Percentiles rank a stretch among this genome's conserved stretches.
Conservation (phyloP, 2,888 invertebrate genomes). For the Zygothrica quintamaculata region DNA sequence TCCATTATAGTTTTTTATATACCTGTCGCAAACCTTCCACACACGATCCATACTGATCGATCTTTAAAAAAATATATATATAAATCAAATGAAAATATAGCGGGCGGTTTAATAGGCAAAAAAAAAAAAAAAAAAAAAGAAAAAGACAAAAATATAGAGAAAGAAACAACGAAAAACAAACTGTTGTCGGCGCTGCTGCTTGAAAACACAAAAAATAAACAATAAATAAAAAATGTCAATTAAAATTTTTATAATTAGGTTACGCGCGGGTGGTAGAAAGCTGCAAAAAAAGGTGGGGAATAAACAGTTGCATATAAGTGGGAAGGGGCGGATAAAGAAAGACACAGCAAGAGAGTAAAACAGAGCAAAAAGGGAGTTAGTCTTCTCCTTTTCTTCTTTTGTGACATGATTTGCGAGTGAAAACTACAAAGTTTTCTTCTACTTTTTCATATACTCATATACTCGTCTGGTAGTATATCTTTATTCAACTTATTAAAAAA, state of each 20-base stretch:
- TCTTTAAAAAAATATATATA: slow-evolving; percentile 11
- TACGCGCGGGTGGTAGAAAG: slow-evolving; percentile 69
- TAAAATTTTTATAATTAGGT: slow-evolving; percentile 71
- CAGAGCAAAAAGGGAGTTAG: background rate
- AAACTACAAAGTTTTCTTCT: slow-evolving; percentile 23
- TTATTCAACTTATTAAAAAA: background rate
- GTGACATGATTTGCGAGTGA: slow-evolving; percentile 30
- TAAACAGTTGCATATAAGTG: background rate
- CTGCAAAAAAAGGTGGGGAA: slow-evolving; percentile 32
- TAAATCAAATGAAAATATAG: slow-evolving; percentile 17
- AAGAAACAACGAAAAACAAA: slow-evolving; percentile 12
- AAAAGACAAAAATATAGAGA: no score
- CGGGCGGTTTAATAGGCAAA: slow-evolving; percentile 44
- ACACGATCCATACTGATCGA: slow-evolving; percentile 21
- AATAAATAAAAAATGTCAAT: slow-evolving; percentile 56
- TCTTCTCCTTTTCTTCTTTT: no score
- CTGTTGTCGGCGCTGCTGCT: slow-evolving; percentile 32
- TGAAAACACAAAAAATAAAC: slow-evolving; percentile 7
- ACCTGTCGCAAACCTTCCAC: slow-evolving; percentile 13
- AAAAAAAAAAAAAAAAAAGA: slow-evolving; percentile 18
- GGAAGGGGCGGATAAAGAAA: background rate
- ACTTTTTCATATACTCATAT: background rate
- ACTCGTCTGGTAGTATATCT: no score
- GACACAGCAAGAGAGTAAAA: background rate
- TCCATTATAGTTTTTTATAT: background rate